These are phyloP conservation scores for Numenius phaeopus DNA, from an alignment of 2,797 vertebrate genomes.

Conservation along the genomic window DNA sequence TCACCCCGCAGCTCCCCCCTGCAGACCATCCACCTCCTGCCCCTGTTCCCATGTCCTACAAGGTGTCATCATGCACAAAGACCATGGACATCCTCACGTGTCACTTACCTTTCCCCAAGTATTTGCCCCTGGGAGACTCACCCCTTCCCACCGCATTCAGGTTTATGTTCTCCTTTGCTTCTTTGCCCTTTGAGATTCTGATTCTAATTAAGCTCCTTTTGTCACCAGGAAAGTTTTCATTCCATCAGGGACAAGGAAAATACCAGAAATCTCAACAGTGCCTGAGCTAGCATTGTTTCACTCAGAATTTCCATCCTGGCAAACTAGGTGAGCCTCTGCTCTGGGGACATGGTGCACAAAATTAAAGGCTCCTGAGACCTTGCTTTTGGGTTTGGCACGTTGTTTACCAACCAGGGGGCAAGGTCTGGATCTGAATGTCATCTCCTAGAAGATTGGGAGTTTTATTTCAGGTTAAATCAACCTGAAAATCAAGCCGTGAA, in stretches of 20 bases:
- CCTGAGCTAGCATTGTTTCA: background rate
- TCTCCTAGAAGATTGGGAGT: background rate
- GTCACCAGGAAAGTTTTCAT: fast-evolving
- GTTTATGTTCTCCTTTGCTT: background rate
- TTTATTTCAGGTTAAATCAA: background rate
- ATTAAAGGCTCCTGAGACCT: background rate
- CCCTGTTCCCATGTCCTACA: background rate
- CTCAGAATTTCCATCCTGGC: background rate
- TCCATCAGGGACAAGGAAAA: background rate
- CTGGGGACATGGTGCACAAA: background rate
- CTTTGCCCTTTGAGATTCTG: background rate
- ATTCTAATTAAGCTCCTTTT: background rate
- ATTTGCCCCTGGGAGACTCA: background rate
- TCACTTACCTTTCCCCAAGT: background rate
- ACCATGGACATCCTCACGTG: fast-evolving
- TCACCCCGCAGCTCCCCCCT: background rate
- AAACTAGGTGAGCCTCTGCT: background rate
- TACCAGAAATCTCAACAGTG: background rate
- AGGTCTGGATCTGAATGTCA: background rate
- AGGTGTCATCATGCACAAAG: background rate
- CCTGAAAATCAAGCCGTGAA: background rate
- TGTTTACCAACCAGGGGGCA: background rate
- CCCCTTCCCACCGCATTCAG: background rate
- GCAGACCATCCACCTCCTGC: background rate
- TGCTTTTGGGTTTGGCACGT: background rate